phyloP scores from a whole-genome alignment of 2,113 vertebrate species.

The Lamprologus tigripictilis region DNA sequence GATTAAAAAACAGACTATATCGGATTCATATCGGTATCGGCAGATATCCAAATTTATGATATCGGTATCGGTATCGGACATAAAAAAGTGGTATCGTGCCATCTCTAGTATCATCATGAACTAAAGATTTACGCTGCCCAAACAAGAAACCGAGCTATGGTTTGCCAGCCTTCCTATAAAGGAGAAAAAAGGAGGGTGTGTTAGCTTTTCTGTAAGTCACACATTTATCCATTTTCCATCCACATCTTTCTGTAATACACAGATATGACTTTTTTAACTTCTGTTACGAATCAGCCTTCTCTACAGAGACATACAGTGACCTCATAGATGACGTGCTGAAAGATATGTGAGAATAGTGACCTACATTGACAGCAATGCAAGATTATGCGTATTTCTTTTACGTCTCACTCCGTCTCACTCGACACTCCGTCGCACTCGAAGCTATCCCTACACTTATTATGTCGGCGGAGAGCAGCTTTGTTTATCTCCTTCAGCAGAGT shows the following conservation, averaged over 20 bases:
- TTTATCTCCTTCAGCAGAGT: constrained; percentile 38
- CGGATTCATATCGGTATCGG: too few relatives aligned
- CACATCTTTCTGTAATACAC: background rate
- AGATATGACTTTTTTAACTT: background rate
- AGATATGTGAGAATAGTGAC: background rate
- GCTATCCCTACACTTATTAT: background rate
- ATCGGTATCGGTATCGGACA: too few relatives aligned
- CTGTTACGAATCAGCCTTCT: background rate
- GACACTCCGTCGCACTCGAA: background rate
- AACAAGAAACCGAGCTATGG: background rate
- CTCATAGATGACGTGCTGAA: background rate
- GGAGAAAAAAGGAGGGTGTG: background rate
- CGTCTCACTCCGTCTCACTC: background rate
- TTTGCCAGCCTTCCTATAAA: background rate
- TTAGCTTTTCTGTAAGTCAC: background rate
- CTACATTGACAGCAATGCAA: background rate
- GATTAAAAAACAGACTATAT: too few relatives aligned
- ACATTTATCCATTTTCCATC: background rate
- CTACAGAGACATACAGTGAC: background rate
- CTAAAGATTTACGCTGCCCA: background rate
- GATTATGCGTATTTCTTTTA: background rate
- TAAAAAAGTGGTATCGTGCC: too few relatives aligned
- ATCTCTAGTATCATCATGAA: background rate
- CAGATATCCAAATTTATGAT: too few relatives aligned
- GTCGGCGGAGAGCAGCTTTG: constrained; percentile 7